A percentile compares a stretch with the other conserved stretches of the same genome.
These are phyloP conservation scores for Endotricha flammealis DNA, from an alignment of 2,888 invertebrate genomes.

Conservation along the genomic window DNA sequence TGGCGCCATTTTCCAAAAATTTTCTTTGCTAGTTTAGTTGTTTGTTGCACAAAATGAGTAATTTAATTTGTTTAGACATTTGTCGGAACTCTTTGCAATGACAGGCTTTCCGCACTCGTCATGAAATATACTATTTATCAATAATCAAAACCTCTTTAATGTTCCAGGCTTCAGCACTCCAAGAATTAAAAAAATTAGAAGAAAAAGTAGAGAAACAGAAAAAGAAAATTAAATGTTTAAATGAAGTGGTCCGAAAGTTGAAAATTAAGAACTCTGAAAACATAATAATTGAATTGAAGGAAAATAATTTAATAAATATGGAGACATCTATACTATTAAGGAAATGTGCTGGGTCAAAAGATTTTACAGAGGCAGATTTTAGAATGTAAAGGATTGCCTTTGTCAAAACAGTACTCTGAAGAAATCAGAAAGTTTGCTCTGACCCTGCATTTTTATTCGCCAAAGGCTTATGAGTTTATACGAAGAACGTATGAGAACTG, in stretches of 20 bases:
- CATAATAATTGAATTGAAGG: background rate
- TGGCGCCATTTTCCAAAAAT: too few relatives aligned
- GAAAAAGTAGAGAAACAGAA: too few relatives aligned
- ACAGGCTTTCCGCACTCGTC: too few relatives aligned
- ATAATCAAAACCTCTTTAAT: background rate
- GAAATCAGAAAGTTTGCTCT: slow-evolving; percentile 1
- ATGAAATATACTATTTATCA: too few relatives aligned
- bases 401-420: background rate
- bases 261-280: background rate
- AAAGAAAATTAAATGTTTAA: background rate
- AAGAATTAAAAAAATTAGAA: slow-evolving; percentile 1
- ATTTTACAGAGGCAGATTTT: background rate
- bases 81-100: too few relatives aligned
- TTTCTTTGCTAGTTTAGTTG: too few relatives aligned
- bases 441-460: too few relatives aligned
- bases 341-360: background rate
- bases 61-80: too few relatives aligned
- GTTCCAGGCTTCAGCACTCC: background rate
- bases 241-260: background rate
- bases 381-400: slow-evolving; percentile 1
- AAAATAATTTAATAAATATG: background rate
- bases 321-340: too few relatives aligned
- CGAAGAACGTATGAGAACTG: background rate
- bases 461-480: background rate
- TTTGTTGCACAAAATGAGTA: too few relatives aligned